Evolutionary conservation across 2,797 vertebrate genomes (phyloP).

Genomic region (Tarsius wallacei): DNA sequence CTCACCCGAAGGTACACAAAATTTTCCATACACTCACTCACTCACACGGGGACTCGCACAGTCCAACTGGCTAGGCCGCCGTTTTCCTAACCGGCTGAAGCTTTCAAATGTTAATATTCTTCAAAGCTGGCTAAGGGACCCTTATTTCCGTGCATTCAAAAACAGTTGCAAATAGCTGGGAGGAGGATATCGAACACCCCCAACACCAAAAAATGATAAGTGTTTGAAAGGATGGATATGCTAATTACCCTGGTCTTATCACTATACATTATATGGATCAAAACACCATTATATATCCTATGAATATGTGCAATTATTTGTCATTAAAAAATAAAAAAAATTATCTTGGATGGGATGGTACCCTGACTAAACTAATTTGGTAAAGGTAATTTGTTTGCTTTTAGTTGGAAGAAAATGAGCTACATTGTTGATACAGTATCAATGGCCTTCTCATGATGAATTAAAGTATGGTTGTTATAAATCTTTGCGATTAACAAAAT

Average conservation of each 20-base stretch:
- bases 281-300: too few relatives aligned
- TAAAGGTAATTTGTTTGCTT: slow-evolving; percentile 45
- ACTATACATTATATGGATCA: too few relatives aligned
- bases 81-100: too few relatives aligned
- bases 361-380: not conserved
- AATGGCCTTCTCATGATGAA: not conserved
- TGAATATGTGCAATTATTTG: too few relatives aligned
- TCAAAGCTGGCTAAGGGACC: not conserved
- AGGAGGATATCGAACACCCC: too few relatives aligned
- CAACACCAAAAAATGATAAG: too few relatives aligned
- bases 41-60: too few relatives aligned
- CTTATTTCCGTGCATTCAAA: not conserved
- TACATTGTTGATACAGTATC: not conserved
- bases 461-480: not conserved
- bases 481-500: slow-evolving; percentile 1
- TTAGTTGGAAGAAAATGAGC: slow-evolving; percentile 21
- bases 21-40: too few relatives aligned
- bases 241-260: too few relatives aligned
- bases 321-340: not conserved
- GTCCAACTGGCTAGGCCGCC: too few relatives aligned
- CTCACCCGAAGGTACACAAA: too few relatives aligned
- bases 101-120: not conserved
- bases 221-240: too few relatives aligned
- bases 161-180: not conserved
- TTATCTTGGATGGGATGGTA: not conserved